phyloP scores from a whole-genome alignment of 1,140 invertebrate species.

The Dreissena polymorpha region DNA sequence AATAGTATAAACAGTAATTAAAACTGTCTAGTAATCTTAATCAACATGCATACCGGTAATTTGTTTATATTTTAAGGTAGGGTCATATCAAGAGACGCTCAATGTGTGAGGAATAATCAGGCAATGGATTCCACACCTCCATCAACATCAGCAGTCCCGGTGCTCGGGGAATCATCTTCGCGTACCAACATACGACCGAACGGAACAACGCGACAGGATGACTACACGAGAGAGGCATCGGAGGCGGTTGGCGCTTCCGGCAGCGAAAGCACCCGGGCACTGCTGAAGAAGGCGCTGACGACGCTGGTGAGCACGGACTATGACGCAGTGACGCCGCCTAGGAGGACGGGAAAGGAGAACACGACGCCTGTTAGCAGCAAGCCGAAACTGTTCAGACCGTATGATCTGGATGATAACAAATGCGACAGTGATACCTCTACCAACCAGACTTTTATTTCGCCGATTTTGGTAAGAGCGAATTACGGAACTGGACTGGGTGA shows the following conservation, averaged over 20 bases:
- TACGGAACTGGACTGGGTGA: conserved; percentile 19
- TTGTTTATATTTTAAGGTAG: no score
- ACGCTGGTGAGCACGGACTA: conserved; percentile 34
- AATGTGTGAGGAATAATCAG: no score
- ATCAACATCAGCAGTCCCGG: no score
- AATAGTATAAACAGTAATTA: no score
- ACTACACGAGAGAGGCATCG: not conserved
- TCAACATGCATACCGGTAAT: no score
- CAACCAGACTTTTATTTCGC: not conserved
- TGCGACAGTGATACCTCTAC: not conserved
- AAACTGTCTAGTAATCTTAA: no score
- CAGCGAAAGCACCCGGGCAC: conserved; percentile 33
- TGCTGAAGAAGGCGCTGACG: conserved; percentile 43
- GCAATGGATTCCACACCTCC: no score
- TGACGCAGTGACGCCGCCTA: conserved; percentile 40
- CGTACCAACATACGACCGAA: no score
- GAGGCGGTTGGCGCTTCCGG: not conserved
- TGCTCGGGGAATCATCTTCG: no score
- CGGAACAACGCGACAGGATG: not conserved
- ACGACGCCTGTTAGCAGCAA: conserved; percentile 16
- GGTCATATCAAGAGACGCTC: no score
- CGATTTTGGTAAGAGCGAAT: conserved; percentile 37
- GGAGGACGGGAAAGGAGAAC: not conserved
- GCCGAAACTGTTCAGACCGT: conserved; percentile 36
- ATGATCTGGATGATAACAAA: conserved; percentile 50